Conservation (phyloP, 1,140 invertebrate species). For the Fopius arisanus region DNA sequence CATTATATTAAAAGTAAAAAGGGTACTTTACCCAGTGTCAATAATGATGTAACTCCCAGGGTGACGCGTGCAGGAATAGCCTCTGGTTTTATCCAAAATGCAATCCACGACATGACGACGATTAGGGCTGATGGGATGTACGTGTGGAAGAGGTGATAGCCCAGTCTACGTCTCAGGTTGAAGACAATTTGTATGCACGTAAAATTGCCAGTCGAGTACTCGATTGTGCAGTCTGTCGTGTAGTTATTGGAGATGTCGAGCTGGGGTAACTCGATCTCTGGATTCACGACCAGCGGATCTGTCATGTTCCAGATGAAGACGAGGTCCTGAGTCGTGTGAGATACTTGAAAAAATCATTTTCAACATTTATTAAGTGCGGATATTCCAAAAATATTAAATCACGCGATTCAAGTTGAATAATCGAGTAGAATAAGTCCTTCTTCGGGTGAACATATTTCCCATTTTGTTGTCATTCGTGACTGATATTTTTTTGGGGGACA, state of each 20-base stretch:
- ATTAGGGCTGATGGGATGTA: conserved; percentile 90
- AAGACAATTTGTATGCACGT: conserved; percentile 88
- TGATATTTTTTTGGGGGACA: no score
- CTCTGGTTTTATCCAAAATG: conserved; percentile 93
- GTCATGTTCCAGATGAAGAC: conserved; percentile 90
- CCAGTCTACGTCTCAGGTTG: conserved; percentile 80
- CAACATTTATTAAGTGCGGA: no score
- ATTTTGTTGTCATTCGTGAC: no score
- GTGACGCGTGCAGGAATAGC: conserved; percentile 85
- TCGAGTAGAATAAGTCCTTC: no score
- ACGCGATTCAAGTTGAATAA: no score
- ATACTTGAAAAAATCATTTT: conserved; percentile 67
- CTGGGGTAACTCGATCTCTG: conserved; percentile 86
- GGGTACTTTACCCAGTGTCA: conserved; percentile 75
- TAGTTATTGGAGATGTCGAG: conserved; percentile 87
- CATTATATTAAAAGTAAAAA: conserved; percentile 8
- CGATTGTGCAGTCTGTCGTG: conserved; percentile 87
- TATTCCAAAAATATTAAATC: no score
- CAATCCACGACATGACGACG: conserved; percentile 93
- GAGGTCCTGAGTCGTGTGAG: conserved; percentile 83
- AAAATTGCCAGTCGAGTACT: conserved; percentile 90
- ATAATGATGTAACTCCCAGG: conserved; percentile 82
- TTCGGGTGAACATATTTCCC: no score
- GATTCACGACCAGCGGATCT: conserved; percentile 85
- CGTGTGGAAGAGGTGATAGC: conserved; percentile 90